Base-by-base conservation (phyloP, 2,888 invertebrate genomes). In the Siphonodentalium dalli region DNA sequence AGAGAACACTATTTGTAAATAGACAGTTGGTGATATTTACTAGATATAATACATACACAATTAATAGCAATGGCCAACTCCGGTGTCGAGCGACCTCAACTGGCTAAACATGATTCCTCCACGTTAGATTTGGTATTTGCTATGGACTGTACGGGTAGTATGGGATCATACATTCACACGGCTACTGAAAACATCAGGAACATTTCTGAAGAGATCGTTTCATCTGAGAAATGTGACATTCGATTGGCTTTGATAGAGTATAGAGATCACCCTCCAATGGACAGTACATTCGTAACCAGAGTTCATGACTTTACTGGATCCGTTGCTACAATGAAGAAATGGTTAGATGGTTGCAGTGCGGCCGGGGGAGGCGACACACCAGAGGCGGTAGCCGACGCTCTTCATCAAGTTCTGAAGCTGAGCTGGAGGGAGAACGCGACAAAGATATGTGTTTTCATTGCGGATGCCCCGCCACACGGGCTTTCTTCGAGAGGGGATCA, bases 381-480 rank as follows among this genome's bases (percentile, higher is more conserved):
- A 2, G 75, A 75, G 46, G 73, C 72, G 15, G 72, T 75, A 1
- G 67, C 75, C 0, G 72, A 72, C 48, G 74, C 67, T 8, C 50
- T 75, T 2, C 59, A 71, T 46, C 58, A 66, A 24, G 61, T 69
- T 13, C 40, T 67, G 3, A 71, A 69, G 34, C 62, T 74, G 20
- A 48, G 28, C 21, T 75, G 75, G 74, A 40, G 71, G n/a, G 45
- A 42, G 2, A 61, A 70, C 1, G 61, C 75, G 13, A 68, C 71
- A 4, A 72, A 72, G 49, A 69, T 75, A 20, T 66, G 66, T 44
- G 64, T 74, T 13, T 55, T 74, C 21, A 66, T 74, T 15, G 57
- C 70, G 1, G 73, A 74, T 39, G 75, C 74, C 9, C 75, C 75
- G 0, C 74, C 75, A 5, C 75, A 74, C 44, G 75, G 72, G 7